phyloP scores from a whole-genome alignment of 2,888 invertebrate genomes.

The Meliscaeva auricollis region DNA sequence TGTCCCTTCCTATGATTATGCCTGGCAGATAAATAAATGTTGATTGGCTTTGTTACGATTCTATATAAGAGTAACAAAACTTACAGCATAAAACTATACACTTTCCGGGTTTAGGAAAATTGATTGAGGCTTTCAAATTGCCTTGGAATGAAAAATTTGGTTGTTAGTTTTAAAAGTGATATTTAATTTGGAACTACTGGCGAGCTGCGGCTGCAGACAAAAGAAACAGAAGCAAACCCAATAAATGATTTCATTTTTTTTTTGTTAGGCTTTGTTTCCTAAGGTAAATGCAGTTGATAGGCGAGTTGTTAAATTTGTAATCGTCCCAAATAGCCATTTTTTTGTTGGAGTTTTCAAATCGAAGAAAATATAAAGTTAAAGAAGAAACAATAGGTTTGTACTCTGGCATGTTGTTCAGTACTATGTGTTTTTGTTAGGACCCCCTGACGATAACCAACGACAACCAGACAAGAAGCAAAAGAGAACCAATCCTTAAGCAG shows the following conservation, averaged over 20 bases:
- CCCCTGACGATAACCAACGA: too few species aligned
- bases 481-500: too few species aligned
- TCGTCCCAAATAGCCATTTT: neutral
- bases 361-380: too few species aligned
- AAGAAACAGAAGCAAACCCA: conserved; percentile 5
- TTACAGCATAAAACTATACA: conserved; percentile 7
- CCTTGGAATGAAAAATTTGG: conserved; percentile 42
- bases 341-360: neutral
- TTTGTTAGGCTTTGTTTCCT: neutral
- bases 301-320: neutral
- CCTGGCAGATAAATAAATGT: conserved; percentile 53
- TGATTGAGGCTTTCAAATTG: conserved; percentile 57
- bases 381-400: too few species aligned
- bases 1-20: conserved; percentile 6
- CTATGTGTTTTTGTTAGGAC: too few species aligned
- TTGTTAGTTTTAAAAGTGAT: neutral
- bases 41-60: conserved; percentile 57
- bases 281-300: neutral
- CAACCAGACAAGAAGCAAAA: too few species aligned
- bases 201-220: neutral
- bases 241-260: neutral
- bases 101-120: conserved; percentile 36
- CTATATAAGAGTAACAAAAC: conserved; percentile 20
- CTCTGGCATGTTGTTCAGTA: too few species aligned
- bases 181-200: neutral